Evolutionary conservation across 2,113 vertebrate species (phyloP).

Genomic region (Anoplopoma fimbria): DNA sequence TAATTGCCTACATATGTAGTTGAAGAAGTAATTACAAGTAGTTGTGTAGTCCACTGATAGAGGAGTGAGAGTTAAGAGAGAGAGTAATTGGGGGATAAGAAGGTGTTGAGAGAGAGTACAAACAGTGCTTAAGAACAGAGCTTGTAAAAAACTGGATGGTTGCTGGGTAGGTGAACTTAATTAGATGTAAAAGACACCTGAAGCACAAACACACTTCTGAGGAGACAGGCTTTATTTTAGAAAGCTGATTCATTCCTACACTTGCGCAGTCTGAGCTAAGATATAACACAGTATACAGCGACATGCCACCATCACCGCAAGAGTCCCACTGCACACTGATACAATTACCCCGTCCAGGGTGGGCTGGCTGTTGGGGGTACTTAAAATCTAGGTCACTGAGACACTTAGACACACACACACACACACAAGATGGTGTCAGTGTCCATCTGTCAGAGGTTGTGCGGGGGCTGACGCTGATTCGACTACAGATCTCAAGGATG

Average conservation of each 20-base stretch:
- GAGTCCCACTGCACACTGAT: slow-evolving; percentile 65
- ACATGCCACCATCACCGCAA: slow-evolving; percentile 43
- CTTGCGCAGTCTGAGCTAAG: slow-evolving; percentile 35
- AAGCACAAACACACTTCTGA: slow-evolving; percentile 42
- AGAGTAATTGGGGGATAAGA: slow-evolving; percentile 51
- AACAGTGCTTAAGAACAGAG: slow-evolving; percentile 39
- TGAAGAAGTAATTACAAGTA: slow-evolving; percentile 14
- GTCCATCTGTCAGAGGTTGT: slow-evolving; percentile 36
- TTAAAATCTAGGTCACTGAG: slow-evolving; percentile 75
- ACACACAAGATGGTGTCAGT: slow-evolving; percentile 64
- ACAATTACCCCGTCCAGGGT: slow-evolving; percentile 72
- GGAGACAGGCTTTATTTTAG: slow-evolving; percentile 67
- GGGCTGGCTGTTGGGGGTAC: slow-evolving; percentile 51
- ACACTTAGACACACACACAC: slow-evolving; percentile 51
- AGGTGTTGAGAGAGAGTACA: slow-evolving; percentile 44
- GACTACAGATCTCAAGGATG: slow-evolving; percentile 46
- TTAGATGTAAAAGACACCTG: slow-evolving; percentile 48
- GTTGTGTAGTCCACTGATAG: slow-evolving; percentile 22
- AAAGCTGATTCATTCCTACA: slow-evolving; percentile 62
- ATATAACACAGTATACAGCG: slow-evolving; percentile 43
- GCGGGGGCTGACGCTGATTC: slow-evolving; percentile 34
- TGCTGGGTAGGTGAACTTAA: slow-evolving; percentile 58
- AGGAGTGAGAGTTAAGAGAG: slow-evolving; percentile 23
- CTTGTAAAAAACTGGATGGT: slow-evolving; percentile 44
- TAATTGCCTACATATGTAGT: not conserved